Evolutionary conservation across 2,113 vertebrate species (phyloP).

Genomic region (Coptodon bakossiorum): DNA sequence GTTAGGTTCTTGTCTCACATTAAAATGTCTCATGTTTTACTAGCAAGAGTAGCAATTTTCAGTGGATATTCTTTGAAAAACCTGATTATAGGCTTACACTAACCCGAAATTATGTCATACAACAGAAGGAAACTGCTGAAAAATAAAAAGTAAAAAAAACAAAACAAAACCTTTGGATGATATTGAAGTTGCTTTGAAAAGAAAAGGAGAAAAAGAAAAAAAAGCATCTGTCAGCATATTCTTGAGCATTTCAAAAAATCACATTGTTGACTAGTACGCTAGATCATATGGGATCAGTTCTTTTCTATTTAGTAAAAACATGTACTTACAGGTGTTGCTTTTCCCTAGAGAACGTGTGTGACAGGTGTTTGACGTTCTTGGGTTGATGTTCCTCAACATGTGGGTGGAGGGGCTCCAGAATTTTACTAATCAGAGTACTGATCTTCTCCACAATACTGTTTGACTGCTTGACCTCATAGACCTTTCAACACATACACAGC

Average conservation of each 20-base stretch:
- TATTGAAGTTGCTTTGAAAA: background rate
- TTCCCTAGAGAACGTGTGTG: constrained; percentile 92
- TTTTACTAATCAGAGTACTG: constrained; percentile 81
- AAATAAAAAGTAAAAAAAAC: accelerated
- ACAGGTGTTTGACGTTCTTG: constrained; percentile 85
- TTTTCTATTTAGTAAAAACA: background rate
- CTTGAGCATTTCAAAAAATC: background rate
- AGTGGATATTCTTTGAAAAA: background rate
- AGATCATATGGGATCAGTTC: too few species aligned
- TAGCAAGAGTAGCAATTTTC: background rate
- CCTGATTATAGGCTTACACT: background rate
- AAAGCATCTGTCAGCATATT: background rate
- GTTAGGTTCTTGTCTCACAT: background rate
- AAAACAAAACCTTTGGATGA: background rate
- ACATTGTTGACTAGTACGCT: background rate
- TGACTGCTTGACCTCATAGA: constrained; percentile 87
- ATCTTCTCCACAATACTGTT: constrained; percentile 85
- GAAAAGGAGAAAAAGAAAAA: background rate
- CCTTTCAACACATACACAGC: constrained; percentile 54
- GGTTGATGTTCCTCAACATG: constrained; percentile 81
- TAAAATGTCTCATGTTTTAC: background rate
- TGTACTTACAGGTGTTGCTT: constrained; percentile 91
- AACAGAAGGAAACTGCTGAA: background rate
- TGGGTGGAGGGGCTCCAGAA: constrained; percentile 87
- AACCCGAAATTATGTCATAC: background rate